Evolutionary conservation across 2,113 vertebrate species (phyloP), one percentile per base, ranked within the genome.

Genomic region (Hystrix cristata): DNA sequence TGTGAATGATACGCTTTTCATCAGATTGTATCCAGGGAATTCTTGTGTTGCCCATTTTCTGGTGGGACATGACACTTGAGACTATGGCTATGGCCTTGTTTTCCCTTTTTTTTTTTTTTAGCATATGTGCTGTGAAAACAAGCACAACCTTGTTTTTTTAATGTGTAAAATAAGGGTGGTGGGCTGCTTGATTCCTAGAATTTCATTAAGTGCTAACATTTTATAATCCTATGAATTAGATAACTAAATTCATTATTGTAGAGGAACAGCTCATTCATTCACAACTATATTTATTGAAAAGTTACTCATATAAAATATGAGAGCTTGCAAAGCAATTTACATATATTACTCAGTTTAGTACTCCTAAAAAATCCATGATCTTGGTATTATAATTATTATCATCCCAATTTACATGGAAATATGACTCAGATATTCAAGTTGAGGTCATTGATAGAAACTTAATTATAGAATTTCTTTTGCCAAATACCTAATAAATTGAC

Each of bases 341-440:
- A 76, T 94, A 93, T 67, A 87, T 96, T 94, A 94, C 76, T 85
- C 95, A 69, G 72, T 91, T 97, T 97, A 80, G 57, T 60, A 53
- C 46, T 84, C 53, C 67, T 59, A 72, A 93, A 78, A 92, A 74
- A 93, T n/a, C 59, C 31, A 38, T 65, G 86, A 60, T 25, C 82
- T 90, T 55, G 78, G 59, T 85, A n/a, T 86, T 94, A 79, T 67
- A 96, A 90, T 93, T 92, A 76, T 80, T 93, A 69, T 87, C 60
- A 53, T 87, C 23, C 69, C 21, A 27, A 55, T 29, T 81, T 93
- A 89, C 11, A 23, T 57, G 65, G 55, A 96, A 92, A 48, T 25
- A 25, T 87, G 59, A 94, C 60, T 85, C 38, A 85, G 21, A 90
- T 57, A 60, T 78, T 94, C 60, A 43, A 31, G 69, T 92, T 96